These are phyloP conservation scores for Pocillopora verrucosa DNA, from an alignment of 64 coral and sea anemone genomes.

Conservation along the genomic window DNA sequence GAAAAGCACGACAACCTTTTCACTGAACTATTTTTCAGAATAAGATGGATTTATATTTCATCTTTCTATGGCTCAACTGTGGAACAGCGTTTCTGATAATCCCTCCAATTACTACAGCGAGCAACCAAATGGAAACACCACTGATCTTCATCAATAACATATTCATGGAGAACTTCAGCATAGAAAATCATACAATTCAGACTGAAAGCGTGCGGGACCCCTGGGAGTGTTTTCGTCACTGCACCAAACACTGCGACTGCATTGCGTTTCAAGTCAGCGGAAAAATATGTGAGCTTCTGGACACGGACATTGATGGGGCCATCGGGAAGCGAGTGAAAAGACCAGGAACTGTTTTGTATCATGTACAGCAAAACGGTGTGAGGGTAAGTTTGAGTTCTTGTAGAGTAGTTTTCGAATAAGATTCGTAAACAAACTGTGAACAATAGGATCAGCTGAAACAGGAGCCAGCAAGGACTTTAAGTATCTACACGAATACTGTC, in stretches of 20 bases:
- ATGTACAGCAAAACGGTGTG: neutral
- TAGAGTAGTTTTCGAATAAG: too few species aligned
- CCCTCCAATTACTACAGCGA: neutral
- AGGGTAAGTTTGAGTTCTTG: neutral
- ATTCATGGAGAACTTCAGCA: neutral
- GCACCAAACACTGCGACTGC: neutral
- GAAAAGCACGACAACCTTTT: neutral
- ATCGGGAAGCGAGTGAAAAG: neutral
- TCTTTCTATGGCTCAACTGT: neutral
- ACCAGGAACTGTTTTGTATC: neutral
- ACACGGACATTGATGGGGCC: neutral
- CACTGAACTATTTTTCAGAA: neutral
- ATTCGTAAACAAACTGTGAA: too few species aligned
- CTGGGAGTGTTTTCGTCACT: slow-evolving; percentile 20
- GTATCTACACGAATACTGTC: too few species aligned
- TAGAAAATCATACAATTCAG: neutral
- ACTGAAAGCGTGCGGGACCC: neutral
- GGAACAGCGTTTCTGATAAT: neutral
- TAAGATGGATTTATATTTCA: neutral
- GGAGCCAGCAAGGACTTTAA: too few species aligned
- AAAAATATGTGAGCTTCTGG: neutral
- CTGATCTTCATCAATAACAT: slow-evolving; percentile 11
- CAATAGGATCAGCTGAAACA: too few species aligned
- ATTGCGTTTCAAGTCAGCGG: slow-evolving; percentile 18
- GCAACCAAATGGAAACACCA: neutral